phyloP scores from a whole-genome alignment of 2,797 vertebrate species.

The Malurus splendens region DNA sequence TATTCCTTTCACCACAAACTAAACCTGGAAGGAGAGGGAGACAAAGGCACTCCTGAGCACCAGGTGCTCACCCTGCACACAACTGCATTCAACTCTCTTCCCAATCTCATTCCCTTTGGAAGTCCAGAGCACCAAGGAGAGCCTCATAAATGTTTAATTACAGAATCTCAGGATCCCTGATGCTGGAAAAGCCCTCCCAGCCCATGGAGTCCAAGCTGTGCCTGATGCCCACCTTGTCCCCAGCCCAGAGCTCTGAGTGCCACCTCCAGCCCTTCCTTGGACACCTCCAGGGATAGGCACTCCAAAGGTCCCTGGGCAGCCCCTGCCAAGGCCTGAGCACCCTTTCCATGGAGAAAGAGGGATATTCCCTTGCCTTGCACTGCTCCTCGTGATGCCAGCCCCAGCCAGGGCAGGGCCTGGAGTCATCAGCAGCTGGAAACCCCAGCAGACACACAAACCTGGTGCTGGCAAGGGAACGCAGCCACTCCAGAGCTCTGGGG shows the following conservation, averaged over 20 bases:
- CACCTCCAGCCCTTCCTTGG: too few relatives aligned
- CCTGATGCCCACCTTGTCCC: too few relatives aligned
- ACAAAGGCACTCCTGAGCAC: background rate
- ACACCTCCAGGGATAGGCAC: too few relatives aligned
- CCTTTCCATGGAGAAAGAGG: background rate
- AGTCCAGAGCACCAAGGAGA: background rate
- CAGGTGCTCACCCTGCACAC: background rate
- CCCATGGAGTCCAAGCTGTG: background rate
- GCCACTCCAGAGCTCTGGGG: background rate
- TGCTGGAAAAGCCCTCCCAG: background rate
- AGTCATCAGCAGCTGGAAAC: background rate
- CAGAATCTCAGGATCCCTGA: rapidly evolving
- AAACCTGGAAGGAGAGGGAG: background rate
- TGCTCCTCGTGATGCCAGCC: background rate
- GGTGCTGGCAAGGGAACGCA: background rate
- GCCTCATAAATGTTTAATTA: background rate
- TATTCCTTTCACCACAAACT: background rate
- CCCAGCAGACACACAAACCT: background rate
- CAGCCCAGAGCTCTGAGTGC: too few relatives aligned
- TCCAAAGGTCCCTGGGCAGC: too few relatives aligned
- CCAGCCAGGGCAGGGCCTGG: rapidly evolving
- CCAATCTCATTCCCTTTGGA: background rate
- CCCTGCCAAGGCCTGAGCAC: too few relatives aligned
- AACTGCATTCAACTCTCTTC: background rate
- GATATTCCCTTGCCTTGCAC: background rate